phyloP scores from a whole-genome alignment of 2,888 invertebrate species.

The Drosophila paramelanica region DNA sequence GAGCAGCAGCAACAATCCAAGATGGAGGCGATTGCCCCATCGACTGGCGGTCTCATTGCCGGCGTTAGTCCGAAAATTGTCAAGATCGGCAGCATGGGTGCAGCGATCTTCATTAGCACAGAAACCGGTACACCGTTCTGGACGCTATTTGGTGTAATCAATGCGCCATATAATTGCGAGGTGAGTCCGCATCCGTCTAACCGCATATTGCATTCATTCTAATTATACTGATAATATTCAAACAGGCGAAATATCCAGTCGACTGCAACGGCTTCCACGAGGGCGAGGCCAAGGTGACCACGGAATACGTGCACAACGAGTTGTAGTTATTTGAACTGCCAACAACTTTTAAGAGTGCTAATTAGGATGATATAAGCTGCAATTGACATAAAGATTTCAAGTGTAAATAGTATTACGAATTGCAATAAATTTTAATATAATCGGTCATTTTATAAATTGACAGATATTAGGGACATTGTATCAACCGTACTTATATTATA shows the following conservation, averaged over 20 bases:
- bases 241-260: conserved; percentile 86
- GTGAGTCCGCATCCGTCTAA: conserved; percentile 85
- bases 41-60: conserved; percentile 86
- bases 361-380: conserved; percentile 60
- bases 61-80: conserved; percentile 90
- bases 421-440: conserved; percentile 70
- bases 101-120: conserved; percentile 91
- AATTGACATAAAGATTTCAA: conserved; percentile 63
- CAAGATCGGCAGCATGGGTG: conserved; percentile 90
- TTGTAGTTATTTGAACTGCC: conserved; percentile 86
- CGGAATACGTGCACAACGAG: conserved; percentile 93
- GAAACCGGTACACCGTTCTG: conserved; percentile 91
- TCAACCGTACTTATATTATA: not conserved
- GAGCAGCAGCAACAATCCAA: conserved; percentile 82
- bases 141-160: conserved; percentile 91
- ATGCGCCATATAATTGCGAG: conserved; percentile 90
- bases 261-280: conserved; percentile 92
- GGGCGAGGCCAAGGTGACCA: conserved; percentile 92
- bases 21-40: conserved; percentile 79
- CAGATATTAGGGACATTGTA: not conserved
- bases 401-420: conserved; percentile 76
- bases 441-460: conserved; percentile 16
- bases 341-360: conserved; percentile 53
- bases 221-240: conserved; percentile 34
- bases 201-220: conserved; percentile 20